Evolutionary conservation across 2,888 invertebrate genomes (phyloP).

Genomic region (Sphaerophoria taeniata): DNA sequence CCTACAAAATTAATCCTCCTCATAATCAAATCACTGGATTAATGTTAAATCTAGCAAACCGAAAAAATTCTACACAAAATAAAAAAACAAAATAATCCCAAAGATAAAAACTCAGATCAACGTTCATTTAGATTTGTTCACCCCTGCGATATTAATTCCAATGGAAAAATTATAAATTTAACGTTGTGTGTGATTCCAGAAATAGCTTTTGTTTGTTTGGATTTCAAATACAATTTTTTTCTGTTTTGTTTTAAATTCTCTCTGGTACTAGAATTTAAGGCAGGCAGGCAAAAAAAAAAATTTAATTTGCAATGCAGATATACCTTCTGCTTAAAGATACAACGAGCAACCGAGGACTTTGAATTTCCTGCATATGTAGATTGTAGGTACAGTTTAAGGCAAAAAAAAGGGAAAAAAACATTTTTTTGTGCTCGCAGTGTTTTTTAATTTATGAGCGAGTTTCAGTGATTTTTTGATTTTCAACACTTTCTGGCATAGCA

Average conservation of each 20-base stretch:
- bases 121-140: conserved; percentile 39
- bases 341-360: conserved; percentile 20
- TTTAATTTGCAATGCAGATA: conserved; percentile 71
- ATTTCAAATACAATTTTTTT: conserved; percentile 41
- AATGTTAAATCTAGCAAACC: conserved; percentile 6
- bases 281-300: conserved; percentile 45
- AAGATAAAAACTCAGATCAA: conserved; percentile 28
- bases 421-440: conserved; percentile 24
- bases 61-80: conserved; percentile 11
- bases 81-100: conserved; percentile 8
- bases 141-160: conserved; percentile 45
- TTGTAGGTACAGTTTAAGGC: not conserved
- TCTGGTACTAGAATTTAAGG: conserved; percentile 24
- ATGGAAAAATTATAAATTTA: conserved; percentile 34
- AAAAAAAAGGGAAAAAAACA: not conserved
- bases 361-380: conserved; percentile 11
- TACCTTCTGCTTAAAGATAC: conserved; percentile 43
- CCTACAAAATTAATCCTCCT: not conserved
- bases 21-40: conserved; percentile 31
- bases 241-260: conserved; percentile 19
- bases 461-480: conserved; percentile 64
- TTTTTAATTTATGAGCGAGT: conserved; percentile 48
- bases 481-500: conserved; percentile 42
- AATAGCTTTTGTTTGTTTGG: conserved; percentile 66
- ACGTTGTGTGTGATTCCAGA: conserved; percentile 47